Evolutionary conservation across 2,888 invertebrate genomes (phyloP).

Genomic region (Eristalis pertinax): DNA sequence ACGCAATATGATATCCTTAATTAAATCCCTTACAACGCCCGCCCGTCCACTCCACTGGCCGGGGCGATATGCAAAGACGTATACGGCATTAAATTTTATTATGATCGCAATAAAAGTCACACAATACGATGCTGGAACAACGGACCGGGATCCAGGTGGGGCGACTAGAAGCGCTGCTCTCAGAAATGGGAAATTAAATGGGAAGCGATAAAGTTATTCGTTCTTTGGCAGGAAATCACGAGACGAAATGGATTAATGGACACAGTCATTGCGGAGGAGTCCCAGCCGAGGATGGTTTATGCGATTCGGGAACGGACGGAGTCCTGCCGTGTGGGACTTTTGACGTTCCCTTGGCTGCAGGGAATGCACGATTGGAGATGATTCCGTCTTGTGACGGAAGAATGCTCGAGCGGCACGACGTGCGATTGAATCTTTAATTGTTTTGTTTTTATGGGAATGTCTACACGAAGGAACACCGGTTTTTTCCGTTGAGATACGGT

Average conservation of each 20-base stretch:
- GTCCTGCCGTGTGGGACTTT: neutral
- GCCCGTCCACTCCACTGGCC: neutral
- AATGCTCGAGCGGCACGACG: neutral
- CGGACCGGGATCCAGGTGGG: neutral
- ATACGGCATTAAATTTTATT: constrained; percentile 56
- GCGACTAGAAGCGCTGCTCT: neutral
- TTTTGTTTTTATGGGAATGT: too few relatives aligned
- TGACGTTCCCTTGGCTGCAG: neutral
- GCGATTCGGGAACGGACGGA: neutral
- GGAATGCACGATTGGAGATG: neutral
- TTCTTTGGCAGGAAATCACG: constrained; percentile 19
- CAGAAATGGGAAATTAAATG: constrained; percentile 43
- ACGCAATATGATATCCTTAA: constrained; percentile 58
- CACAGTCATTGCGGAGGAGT: neutral
- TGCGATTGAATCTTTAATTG: too few relatives aligned
- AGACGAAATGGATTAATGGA: constrained; percentile 34
- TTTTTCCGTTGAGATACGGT: too few relatives aligned
- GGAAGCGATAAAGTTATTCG: constrained; percentile 38
- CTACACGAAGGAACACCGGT: too few relatives aligned
- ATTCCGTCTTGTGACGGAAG: too few relatives aligned
- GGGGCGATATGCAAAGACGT: constrained; percentile 48
- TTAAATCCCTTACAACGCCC: constrained; percentile 40
- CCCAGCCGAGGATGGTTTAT: neutral
- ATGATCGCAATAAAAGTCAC: constrained; percentile 47
- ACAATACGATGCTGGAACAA: constrained; percentile 34